Conservation (phyloP, 2,797 vertebrate genomes). For the Sphenopsis melanotis region DNA sequence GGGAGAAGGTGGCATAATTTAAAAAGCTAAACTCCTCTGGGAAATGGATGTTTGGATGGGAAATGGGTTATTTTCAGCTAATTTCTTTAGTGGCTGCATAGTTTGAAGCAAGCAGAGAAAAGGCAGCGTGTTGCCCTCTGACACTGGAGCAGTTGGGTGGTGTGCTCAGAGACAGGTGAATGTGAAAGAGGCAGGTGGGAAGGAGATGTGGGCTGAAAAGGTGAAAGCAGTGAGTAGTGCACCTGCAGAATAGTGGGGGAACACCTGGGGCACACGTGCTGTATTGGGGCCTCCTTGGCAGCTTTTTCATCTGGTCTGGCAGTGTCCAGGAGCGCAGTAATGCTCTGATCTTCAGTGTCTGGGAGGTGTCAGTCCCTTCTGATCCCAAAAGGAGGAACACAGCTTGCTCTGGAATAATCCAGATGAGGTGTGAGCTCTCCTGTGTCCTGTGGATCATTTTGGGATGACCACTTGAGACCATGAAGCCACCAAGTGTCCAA, state of each 20-base stretch:
- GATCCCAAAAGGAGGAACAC: not conserved
- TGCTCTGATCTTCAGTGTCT: accelerated
- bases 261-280: accelerated
- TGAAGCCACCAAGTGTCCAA: not conserved
- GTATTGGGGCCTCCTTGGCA: accelerated
- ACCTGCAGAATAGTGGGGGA: not conserved
- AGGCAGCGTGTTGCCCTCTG: accelerated
- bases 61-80: not conserved
- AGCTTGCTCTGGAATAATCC: not conserved
- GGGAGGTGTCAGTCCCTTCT: not conserved
- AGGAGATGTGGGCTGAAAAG: not conserved
- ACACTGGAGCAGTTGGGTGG: not conserved
- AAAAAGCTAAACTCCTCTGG: not conserved
- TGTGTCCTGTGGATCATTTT: not conserved
- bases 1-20: not conserved
- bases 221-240: accelerated
- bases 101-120: not conserved
- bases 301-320: not conserved
- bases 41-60: not conserved
- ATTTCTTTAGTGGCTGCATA: accelerated
- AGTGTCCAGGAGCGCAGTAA: not conserved
- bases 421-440: not conserved
- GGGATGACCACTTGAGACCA: not conserved
- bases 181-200: not conserved
- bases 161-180: not conserved